phyloP scores from a whole-genome alignment of 2,888 invertebrate species.

The Dioctria rufipes region DNA sequence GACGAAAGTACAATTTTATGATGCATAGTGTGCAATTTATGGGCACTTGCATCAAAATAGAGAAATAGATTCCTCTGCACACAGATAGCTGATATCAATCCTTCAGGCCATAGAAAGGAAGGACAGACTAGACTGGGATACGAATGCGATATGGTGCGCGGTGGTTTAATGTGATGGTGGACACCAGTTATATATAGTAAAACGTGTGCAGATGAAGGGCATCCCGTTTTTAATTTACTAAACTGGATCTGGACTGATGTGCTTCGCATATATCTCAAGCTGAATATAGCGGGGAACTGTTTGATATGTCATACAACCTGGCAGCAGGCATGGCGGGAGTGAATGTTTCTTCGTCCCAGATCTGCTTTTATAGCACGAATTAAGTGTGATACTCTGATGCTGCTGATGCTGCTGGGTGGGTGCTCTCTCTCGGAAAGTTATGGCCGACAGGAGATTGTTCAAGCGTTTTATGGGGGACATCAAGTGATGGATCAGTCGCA shows the following conservation, averaged over 20 bases:
- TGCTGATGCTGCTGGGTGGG: constrained; percentile 23
- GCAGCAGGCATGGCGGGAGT: neutral
- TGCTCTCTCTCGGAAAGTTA: constrained; percentile 35
- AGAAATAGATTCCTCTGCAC: constrained; percentile 20
- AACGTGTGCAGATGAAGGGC: neutral
- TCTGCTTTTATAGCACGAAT: constrained; percentile 41
- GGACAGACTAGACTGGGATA: neutral
- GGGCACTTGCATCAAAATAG: constrained; percentile 51
- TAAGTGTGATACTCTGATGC: neutral
- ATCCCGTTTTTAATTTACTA: constrained; percentile 49
- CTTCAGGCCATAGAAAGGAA: neutral
- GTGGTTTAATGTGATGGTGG: no score
- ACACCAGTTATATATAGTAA: no score
- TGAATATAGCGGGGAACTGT: constrained; percentile 2
- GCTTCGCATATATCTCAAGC: constrained; percentile 17
- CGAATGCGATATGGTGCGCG: no score
- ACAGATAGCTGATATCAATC: constrained; percentile 19
- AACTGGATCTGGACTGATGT: constrained; percentile 49
- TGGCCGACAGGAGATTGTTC: constrained; percentile 51
- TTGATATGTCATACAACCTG: constrained; percentile 46
- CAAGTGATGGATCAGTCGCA: constrained; percentile 52
- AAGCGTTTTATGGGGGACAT: constrained; percentile 46
- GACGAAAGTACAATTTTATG: constrained; percentile 53
- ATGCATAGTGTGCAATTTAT: constrained; percentile 52
- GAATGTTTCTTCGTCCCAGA: constrained; percentile 31